Percentiles rank a stretch among this genome's conserved stretches.
phyloP scores from a whole-genome alignment of 1,140 invertebrate species.

The Cotesia glomerata region DNA sequence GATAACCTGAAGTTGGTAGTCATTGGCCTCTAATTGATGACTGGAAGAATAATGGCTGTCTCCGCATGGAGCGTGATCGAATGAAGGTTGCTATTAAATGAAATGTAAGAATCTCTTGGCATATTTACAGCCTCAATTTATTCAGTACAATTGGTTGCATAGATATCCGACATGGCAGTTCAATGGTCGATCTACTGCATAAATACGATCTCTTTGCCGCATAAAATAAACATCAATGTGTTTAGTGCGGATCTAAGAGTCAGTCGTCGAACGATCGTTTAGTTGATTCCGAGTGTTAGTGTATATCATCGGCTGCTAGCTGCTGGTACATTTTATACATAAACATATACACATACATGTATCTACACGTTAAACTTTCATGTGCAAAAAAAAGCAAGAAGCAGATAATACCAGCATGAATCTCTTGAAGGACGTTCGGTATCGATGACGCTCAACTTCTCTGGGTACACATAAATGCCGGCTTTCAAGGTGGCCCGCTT shows the following conservation, averaged over 20 bases:
- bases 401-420: slow-evolving; percentile 14
- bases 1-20: too few relatives aligned
- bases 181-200: background rate
- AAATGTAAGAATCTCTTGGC: background rate
- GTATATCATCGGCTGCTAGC: background rate
- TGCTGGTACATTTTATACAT: too few relatives aligned
- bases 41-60: too few relatives aligned
- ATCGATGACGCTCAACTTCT: slow-evolving; percentile 31
- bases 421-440: slow-evolving; percentile 27
- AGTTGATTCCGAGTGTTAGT: background rate
- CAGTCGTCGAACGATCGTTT: slow-evolving; percentile 3
- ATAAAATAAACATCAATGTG: slow-evolving; percentile 3
- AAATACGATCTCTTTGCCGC: background rate
- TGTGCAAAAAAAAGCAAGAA: slow-evolving; percentile 15
- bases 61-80: too few relatives aligned
- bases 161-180: background rate
- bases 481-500: slow-evolving; percentile 33
- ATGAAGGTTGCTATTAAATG: too few relatives aligned
- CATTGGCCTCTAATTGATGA: too few relatives aligned
- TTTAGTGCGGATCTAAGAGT: background rate
- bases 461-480: slow-evolving; percentile 23
- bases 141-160: background rate
- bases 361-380: background rate
- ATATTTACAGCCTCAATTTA: background rate
- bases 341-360: too few relatives aligned